phyloP scores from a whole-genome alignment of 2,797 vertebrate genomes.

The Onychomys arenicola region DNA sequence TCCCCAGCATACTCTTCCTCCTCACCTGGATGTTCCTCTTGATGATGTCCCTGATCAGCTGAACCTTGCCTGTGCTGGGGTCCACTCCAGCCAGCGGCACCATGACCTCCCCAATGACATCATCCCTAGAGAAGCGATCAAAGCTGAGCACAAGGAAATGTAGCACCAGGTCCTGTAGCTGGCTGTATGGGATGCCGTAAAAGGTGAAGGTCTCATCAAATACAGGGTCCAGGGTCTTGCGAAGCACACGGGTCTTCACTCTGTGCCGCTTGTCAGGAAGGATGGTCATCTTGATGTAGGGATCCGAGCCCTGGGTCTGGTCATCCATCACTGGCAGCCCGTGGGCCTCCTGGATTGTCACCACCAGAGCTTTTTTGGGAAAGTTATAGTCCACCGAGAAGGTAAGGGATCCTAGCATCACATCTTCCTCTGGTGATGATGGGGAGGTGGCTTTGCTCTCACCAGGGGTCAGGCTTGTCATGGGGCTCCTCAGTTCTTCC shows the following conservation, averaged over 20 bases:
- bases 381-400: slow-evolving; percentile 99
- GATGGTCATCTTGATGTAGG: slow-evolving; percentile 98
- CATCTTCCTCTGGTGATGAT: slow-evolving; percentile 91
- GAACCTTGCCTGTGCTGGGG: slow-evolving; percentile 95
- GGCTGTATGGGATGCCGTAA: slow-evolving; percentile 96
- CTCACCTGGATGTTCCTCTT: slow-evolving; percentile 97
- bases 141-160: slow-evolving; percentile 98
- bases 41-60: slow-evolving; percentile 95
- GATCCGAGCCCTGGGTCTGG: slow-evolving; percentile 94
- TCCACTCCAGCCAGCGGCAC: slow-evolving; percentile 95
- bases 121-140: slow-evolving; percentile 96
- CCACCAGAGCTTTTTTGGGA: slow-evolving; percentile 97
- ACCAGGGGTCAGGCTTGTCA: slow-evolving; percentile 91
- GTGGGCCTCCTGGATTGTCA: slow-evolving; percentile 95
- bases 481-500: slow-evolving; percentile 90
- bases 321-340: slow-evolving; percentile 95
- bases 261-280: slow-evolving; percentile 97
- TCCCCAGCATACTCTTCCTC: not conserved
- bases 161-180: slow-evolving; percentile 95
- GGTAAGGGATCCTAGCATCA: slow-evolving; percentile 91
- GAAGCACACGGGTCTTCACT: slow-evolving; percentile 96
- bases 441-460: slow-evolving; percentile 92
- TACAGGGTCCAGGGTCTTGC: slow-evolving; percentile 95
- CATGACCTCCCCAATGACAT: slow-evolving; percentile 96
- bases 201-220: slow-evolving; percentile 99